phyloP scores from a whole-genome alignment of 2,888 invertebrate genomes.

The Stegophylla sp. region DNA sequence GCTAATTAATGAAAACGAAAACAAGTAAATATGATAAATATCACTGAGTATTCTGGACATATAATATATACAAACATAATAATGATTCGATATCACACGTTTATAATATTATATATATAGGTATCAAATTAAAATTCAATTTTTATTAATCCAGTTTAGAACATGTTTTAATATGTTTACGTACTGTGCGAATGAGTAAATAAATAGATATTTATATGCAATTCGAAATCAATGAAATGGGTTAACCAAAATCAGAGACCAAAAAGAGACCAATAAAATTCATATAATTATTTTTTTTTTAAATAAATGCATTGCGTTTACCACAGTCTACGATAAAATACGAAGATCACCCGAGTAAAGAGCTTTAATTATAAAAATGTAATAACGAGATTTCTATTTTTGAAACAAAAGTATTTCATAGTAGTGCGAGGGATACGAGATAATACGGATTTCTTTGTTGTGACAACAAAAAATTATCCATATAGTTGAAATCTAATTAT shows the following conservation, averaged over 20 bases:
- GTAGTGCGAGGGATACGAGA: background rate
- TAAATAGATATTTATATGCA: background rate
- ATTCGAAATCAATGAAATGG: background rate
- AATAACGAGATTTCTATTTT: background rate
- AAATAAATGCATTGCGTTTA: background rate
- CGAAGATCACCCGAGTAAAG: background rate
- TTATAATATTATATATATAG: too few species aligned
- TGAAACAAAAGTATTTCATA: background rate
- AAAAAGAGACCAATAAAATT: background rate
- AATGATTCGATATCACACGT: background rate
- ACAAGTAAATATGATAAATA: too few species aligned
- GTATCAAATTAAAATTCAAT: too few species aligned
- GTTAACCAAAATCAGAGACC: background rate
- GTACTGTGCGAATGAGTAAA: background rate
- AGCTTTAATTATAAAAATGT: background rate
- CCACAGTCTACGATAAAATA: background rate
- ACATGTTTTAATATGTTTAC: background rate
- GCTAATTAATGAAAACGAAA: too few species aligned
- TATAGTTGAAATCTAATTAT: constrained; percentile 17
- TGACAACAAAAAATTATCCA: constrained; percentile 13
- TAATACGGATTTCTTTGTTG: constrained; percentile 18
- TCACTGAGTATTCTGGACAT: background rate
- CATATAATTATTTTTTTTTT: background rate
- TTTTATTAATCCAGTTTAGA: background rate
- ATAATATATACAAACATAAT: background rate